Evolutionary conservation across 2,113 vertebrate species (phyloP).

Genomic region (Xerus inauris): DNA sequence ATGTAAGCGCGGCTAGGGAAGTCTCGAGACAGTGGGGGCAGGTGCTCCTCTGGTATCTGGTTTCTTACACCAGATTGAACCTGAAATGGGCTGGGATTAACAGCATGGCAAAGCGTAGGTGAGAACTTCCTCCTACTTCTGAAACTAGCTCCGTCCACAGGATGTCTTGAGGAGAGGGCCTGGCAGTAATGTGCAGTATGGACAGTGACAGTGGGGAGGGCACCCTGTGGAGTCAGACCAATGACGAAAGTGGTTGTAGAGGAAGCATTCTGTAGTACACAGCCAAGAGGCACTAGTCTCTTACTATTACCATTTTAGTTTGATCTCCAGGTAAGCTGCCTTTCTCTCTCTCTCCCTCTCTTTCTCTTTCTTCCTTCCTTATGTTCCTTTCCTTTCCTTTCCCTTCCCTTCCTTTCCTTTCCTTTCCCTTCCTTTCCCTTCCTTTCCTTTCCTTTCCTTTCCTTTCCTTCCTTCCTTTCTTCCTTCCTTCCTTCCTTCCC

Average conservation of each 20-base stretch:
- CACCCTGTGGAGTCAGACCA: not conserved
- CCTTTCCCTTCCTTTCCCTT: too few species aligned
- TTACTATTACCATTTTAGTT: not conserved
- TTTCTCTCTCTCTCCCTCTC: too few species aligned
- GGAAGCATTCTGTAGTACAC: not conserved
- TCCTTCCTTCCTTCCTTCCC: too few species aligned
- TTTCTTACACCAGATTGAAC: not conserved
- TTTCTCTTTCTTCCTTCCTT: too few species aligned
- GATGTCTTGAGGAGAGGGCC: not conserved
- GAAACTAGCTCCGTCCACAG: not conserved
- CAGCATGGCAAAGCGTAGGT: not conserved
- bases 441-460: too few species aligned
- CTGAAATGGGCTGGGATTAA: not conserved
- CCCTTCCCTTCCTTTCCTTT: not conserved
- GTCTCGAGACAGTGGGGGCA: not conserved
- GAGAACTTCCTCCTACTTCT: not conserved
- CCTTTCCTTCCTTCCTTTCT: too few species aligned
- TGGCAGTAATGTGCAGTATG: not conserved
- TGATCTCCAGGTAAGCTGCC: not conserved
- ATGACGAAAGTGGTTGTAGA: not conserved
- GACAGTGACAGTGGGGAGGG: too few species aligned
- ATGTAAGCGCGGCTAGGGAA: not conserved
- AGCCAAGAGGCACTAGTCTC: not conserved
- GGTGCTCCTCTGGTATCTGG: not conserved
- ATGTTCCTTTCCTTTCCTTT: too few species aligned